Conservation (phyloP, 2,797 vertebrate genomes). For the Masticophis lateralis region DNA sequence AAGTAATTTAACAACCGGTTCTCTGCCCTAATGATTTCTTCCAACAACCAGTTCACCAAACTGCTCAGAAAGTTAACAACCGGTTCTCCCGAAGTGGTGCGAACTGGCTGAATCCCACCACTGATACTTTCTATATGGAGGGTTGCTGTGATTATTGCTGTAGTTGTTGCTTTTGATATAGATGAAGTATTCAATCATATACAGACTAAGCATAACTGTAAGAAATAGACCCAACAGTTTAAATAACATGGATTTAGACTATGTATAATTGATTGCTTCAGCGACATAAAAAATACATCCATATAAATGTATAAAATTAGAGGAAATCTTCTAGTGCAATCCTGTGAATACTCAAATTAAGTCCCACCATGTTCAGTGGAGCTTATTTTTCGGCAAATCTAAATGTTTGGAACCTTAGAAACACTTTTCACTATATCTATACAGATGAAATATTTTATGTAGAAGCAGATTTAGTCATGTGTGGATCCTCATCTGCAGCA, state of each 20-base stretch:
- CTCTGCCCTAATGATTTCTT: too few species aligned
- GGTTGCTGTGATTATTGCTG: not conserved
- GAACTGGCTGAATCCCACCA: too few species aligned
- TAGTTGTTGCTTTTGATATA: not conserved
- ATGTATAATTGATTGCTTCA: not conserved
- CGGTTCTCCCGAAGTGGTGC: too few species aligned
- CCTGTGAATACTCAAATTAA: not conserved
- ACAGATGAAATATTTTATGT: not conserved
- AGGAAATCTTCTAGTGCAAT: not conserved
- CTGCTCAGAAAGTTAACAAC: too few species aligned
- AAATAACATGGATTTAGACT: not conserved
- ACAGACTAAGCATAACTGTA: not conserved
- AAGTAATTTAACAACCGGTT: too few species aligned
- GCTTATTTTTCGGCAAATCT: not conserved
- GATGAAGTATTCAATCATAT: not conserved
- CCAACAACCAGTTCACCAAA: too few species aligned
- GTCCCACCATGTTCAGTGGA: not conserved
- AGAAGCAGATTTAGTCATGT: not conserved
- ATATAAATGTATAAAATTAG: not conserved
- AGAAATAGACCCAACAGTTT: not conserved
- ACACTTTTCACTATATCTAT: not conserved
- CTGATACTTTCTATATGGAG: not conserved
- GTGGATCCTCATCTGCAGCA: not conserved
- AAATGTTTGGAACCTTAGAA: not conserved
- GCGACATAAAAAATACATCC: not conserved